A percentile compares a stretch with the other conserved stretches of the same genome.
Evolutionary conservation across 2,797 vertebrate species (phyloP).

Genomic region (Agapornis canus): DNA sequence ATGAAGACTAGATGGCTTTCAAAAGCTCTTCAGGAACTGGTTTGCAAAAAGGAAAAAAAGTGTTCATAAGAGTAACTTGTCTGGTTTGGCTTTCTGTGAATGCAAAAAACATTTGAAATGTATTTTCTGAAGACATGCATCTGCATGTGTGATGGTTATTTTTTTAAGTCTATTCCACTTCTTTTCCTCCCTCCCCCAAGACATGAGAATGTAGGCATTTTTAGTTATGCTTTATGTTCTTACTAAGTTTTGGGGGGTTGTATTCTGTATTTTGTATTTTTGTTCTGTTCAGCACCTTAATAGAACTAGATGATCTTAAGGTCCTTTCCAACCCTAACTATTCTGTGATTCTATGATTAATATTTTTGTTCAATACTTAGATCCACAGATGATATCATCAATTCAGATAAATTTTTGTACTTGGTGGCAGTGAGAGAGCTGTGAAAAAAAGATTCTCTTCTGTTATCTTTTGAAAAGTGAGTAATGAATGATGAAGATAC

Average conservation of each 20-base stretch:
- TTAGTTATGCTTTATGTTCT: neutral
- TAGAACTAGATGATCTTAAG: too few relatives aligned
- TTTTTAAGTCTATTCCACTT: neutral
- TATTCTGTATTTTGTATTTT: neutral
- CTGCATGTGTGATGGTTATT: neutral
- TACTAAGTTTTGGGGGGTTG: neutral
- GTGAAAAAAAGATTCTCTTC: neutral
- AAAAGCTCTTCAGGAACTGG: constrained; percentile 30
- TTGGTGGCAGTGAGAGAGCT: neutral
- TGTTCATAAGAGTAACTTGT: neutral
- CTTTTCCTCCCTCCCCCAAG: rapidly evolving
- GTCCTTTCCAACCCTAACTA: too few relatives aligned
- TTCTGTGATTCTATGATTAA: too few relatives aligned
- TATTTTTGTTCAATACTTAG: neutral
- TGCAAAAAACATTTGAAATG: neutral
- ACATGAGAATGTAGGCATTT: neutral
- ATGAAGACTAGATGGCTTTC: neutral
- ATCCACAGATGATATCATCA: neutral
- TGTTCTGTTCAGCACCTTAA: neutral
- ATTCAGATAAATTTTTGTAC: neutral
- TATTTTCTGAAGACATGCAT: neutral
- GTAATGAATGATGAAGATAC: neutral
- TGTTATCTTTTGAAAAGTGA: neutral
- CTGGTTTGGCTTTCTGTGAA: neutral
- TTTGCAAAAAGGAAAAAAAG: neutral